These are phyloP conservation scores for Mactromeris polynyma DNA, from an alignment of 2,888 invertebrate genomes.

Conservation along the genomic window DNA sequence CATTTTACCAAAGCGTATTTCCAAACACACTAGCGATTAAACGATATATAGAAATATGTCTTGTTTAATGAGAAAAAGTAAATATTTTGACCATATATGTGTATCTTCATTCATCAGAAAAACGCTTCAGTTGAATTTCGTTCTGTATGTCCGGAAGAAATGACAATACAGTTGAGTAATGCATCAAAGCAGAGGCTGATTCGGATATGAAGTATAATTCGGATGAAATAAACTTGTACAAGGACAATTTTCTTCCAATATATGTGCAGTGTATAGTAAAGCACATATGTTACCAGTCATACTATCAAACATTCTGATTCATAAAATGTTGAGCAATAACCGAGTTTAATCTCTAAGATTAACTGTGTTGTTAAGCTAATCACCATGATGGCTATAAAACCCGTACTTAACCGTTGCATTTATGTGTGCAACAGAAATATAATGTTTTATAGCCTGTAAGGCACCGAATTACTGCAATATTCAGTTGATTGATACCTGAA, in stretches of 20 bases:
- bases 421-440: neutral
- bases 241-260: neutral
- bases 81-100: no score
- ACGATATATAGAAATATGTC: no score
- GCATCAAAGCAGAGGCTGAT: neutral
- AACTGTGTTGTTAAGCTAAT: neutral
- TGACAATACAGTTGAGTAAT: neutral
- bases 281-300: neutral
- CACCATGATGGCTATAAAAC: constrained; percentile 9
- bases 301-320: neutral
- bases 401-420: neutral
- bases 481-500: neutral
- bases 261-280: neutral
- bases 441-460: neutral
- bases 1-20: no score
- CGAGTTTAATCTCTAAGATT: neutral
- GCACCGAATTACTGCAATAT: neutral
- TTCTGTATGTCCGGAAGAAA: neutral
- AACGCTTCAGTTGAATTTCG: neutral
- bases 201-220: neutral
- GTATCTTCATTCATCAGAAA: no score
- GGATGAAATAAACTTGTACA: neutral
- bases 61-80: no score
- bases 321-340: neutral
- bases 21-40: no score